Percentiles rank a stretch among this genome's conserved stretches.
Evolutionary conservation across 2,797 vertebrate genomes (phyloP).

Genomic region (Peromyscus nudipes): DNA sequence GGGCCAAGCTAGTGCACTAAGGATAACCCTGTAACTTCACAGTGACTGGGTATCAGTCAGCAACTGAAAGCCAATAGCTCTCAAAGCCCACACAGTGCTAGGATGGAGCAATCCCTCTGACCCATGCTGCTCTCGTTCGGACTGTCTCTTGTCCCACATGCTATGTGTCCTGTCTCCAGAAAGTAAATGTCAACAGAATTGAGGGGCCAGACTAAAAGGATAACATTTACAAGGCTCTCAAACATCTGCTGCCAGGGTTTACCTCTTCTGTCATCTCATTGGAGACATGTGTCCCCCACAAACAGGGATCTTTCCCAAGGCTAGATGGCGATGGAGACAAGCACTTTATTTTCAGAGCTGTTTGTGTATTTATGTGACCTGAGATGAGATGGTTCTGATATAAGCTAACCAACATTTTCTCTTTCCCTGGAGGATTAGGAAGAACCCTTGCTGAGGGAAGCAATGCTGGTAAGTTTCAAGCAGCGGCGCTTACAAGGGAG

Average conservation of each 20-base stretch:
- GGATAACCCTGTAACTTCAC: background rate
- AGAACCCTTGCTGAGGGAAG: background rate
- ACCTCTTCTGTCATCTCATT: background rate
- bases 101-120: constrained; percentile 34
- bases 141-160: background rate
- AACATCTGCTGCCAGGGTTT: background rate
- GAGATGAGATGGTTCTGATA: constrained; percentile 44
- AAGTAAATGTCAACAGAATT: background rate
- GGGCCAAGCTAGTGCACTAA: background rate
- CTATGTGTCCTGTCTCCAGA: background rate
- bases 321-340: background rate
- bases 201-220: background rate
- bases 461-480: background rate
- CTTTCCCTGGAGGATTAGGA: background rate
- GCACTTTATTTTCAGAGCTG: background rate
- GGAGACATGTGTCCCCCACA: background rate
- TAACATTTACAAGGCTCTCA: background rate
- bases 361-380: background rate
- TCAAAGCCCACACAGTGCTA: background rate
- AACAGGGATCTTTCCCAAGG: background rate
- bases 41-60: background rate
- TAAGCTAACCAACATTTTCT: background rate
- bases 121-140: constrained; percentile 19
- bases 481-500: background rate
- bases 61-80: background rate